Evolutionary conservation across 2,888 invertebrate species (phyloP), one percentile per base, ranked within the genome.

Genomic region (Muschampia plurimacula): DNA sequence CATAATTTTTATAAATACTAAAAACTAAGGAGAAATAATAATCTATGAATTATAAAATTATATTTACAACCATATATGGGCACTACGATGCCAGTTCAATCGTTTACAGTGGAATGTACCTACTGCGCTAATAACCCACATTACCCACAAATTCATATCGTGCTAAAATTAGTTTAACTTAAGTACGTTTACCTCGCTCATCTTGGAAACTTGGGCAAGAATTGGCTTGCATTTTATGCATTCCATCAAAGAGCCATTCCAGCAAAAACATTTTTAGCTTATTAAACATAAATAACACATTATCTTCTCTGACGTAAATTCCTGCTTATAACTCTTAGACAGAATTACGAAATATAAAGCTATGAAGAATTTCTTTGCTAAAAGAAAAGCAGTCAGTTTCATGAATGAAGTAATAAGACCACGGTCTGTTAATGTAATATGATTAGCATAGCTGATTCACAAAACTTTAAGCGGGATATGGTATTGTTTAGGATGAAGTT

Each of bases 1-100:
- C n/a, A n/a, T n/a, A n/a, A n/a, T n/a, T n/a, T n/a, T n/a, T n/a
- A 72, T 72, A 72, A 72, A 72, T 72, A 72, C 62, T 72, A 72
- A 41, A 49, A 72, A 72, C 67, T 72, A 72, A 72, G 39, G 46
- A 44, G 32, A 52, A 67, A 72, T 70, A 70, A 63, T 72, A 72
- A 67, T 62, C 62, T 72, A 69, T 67, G 8, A 67, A 49, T 66
- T 60, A 71, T 71, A 71, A 72, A 72, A 72, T 72, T 67, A 67
- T 72, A 72, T 72, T 72, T 67, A 72, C 72, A 72, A 65, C 39
- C 52, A 71, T 60, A 44, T 57, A 44, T 39, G 59, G 55, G 72
- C 52, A 55, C 9, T n/a, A 36, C 22, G 49, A 28, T 67, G 55
- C 72, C 67, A 55, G 41, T 49, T 52, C 8, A 55, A 55, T 63